Evolutionary conservation across 2,888 invertebrate species (phyloP).

Genomic region (Cheilosia pagana): DNA sequence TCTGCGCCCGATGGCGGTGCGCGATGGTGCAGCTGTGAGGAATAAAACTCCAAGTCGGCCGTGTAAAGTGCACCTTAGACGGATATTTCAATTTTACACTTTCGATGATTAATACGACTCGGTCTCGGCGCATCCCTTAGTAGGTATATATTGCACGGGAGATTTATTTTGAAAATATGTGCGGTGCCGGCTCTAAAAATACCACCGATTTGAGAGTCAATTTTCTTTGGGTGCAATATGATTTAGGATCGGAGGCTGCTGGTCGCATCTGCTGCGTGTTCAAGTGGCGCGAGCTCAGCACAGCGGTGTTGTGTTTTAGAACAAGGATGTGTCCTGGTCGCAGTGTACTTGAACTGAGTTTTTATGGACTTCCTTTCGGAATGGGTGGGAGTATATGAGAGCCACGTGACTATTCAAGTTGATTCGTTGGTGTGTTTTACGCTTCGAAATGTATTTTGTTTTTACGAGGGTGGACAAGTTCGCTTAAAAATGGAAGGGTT

Average conservation of each 20-base stretch:
- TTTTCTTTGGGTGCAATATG: constrained; percentile 69
- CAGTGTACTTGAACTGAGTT: constrained; percentile 41
- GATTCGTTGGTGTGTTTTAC: constrained; percentile 69
- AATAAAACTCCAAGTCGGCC: constrained; percentile 82
- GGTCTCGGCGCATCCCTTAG: constrained; percentile 34
- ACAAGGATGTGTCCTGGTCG: constrained; percentile 42
- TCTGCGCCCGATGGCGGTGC: constrained; percentile 2
- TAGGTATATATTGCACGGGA: constrained; percentile 39
- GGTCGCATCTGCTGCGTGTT: constrained; percentile 68
- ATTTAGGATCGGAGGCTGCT: constrained; percentile 70
- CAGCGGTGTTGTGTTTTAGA: constrained; percentile 33
- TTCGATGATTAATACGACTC: constrained; percentile 74
- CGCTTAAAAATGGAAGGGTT: constrained; percentile 43
- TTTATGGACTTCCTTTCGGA: constrained; percentile 56
- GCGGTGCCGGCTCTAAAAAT: constrained; percentile 51
- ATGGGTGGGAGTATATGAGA: constrained; percentile 25
- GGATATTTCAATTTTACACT: constrained; percentile 70
- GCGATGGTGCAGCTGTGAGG: constrained; percentile 80
- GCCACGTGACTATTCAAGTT: constrained; percentile 67
- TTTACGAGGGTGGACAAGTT: constrained; percentile 29
- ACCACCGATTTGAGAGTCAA: constrained; percentile 41
- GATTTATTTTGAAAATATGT: constrained; percentile 65
- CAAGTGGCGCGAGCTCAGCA: constrained; percentile 57
- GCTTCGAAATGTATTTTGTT: constrained; percentile 47
- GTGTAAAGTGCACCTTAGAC: constrained; percentile 80